Conservation (phyloP, 2,113 vertebrate genomes). For the Fregata magnificens region DNA sequence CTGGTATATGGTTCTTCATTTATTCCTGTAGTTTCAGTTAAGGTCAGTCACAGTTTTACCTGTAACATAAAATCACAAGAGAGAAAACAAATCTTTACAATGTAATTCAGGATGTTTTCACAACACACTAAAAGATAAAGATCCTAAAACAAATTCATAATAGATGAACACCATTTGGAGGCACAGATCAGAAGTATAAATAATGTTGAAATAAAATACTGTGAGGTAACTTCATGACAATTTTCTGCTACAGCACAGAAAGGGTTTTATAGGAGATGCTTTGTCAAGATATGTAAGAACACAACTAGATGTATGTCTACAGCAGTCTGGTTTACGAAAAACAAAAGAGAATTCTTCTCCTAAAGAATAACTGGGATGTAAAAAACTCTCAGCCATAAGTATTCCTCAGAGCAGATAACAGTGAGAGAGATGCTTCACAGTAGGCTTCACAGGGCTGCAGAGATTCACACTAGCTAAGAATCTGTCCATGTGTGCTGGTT, state of each 20-base stretch:
- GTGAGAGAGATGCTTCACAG: neutral
- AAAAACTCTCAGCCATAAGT: neutral
- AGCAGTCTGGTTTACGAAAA: neutral
- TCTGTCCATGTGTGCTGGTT: neutral
- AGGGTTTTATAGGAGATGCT: neutral
- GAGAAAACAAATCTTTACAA: constrained; percentile 5
- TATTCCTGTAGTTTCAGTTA: neutral
- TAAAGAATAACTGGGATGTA: neutral
- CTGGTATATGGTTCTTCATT: neutral
- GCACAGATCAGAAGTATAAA: neutral
- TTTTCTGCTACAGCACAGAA: neutral
- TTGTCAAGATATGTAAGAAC: neutral
- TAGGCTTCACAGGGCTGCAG: neutral
- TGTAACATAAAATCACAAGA: neutral
- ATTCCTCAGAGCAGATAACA: neutral
- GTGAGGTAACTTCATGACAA: neutral
- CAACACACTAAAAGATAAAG: neutral
- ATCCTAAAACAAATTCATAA: neutral
- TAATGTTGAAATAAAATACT: neutral
- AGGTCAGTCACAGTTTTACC: neutral
- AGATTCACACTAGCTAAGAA: neutral
- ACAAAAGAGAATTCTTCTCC: neutral
- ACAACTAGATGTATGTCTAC: neutral
- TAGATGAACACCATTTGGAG: neutral
- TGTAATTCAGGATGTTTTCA: constrained; percentile 28